A percentile compares a stretch with the other conserved stretches of the same genome.
Conservation (phyloP, 2,888 invertebrate genomes). For the Drosophila mayaguana region DNA sequence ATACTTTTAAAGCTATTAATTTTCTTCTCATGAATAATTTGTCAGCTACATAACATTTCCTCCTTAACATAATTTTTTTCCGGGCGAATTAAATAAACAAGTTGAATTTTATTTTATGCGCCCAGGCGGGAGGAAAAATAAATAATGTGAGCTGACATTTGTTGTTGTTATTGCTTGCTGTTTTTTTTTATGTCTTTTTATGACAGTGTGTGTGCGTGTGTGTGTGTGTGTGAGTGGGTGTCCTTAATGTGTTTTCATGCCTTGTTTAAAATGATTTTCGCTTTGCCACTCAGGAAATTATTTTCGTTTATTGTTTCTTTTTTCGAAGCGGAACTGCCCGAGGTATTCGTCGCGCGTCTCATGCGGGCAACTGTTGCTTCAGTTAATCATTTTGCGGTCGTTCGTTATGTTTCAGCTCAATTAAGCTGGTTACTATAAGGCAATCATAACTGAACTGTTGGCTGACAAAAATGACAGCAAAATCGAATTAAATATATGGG, state of each 20-base stretch:
- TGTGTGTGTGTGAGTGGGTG: background rate
- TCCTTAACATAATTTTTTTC: slow-evolving; percentile 20
- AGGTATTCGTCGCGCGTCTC: slow-evolving; percentile 25
- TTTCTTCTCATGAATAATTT: background rate
- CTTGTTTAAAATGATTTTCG: slow-evolving; percentile 78
- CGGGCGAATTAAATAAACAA: slow-evolving; percentile 58
- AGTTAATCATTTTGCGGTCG: slow-evolving; percentile 52
- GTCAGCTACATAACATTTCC: slow-evolving; percentile 7
- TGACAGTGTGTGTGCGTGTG: slow-evolving; percentile 9
- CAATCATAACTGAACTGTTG: slow-evolving; percentile 20
- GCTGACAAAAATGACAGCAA: slow-evolving; percentile 10
- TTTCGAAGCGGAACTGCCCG: slow-evolving; percentile 20
- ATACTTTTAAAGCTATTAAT: background rate
- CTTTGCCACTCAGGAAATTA: slow-evolving; percentile 64
- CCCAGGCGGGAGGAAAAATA: slow-evolving; percentile 37
- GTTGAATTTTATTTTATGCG: slow-evolving; percentile 36
- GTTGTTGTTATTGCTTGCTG: slow-evolving; percentile 9
- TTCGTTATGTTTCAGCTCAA: slow-evolving; percentile 55
- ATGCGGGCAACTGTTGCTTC: slow-evolving; percentile 59
- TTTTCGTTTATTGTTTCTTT: slow-evolving; percentile 60
- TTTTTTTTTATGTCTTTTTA: background rate
- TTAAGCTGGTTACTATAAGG: slow-evolving; percentile 43
- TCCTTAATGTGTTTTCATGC: slow-evolving; percentile 74
- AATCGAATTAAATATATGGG: background rate
- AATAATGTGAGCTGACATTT: slow-evolving; percentile 63